Evolutionary conservation across 2,113 vertebrate genomes (phyloP).

Genomic region (Thamnaconus septentrionalis): DNA sequence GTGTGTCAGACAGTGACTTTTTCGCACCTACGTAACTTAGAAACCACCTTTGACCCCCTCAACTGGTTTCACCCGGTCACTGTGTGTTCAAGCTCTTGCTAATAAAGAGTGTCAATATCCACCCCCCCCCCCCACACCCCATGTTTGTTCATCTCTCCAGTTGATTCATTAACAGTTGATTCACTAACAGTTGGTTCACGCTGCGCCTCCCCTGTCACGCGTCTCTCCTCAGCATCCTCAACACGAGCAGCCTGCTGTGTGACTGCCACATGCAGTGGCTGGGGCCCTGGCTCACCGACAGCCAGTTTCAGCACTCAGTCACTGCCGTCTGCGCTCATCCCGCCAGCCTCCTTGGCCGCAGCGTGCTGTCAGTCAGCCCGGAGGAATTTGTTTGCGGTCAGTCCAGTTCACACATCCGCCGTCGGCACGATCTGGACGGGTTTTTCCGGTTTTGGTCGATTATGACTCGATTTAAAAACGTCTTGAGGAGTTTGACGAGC

Average conservation of each 20-base stretch:
- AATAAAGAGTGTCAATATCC: too few relatives aligned
- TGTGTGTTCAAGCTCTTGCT: too few relatives aligned
- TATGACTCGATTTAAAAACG: too few relatives aligned
- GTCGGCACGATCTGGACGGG: too few relatives aligned
- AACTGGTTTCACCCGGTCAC: too few relatives aligned
- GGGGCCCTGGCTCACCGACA: constrained; percentile 88
- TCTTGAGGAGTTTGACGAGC: too few relatives aligned
- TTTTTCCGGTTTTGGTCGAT: too few relatives aligned
- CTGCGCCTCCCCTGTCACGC: neutral
- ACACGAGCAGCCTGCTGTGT: constrained; percentile 94
- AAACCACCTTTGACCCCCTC: too few relatives aligned
- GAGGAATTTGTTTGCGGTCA: constrained; percentile 95
- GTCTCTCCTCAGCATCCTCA: constrained; percentile 81
- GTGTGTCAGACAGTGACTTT: too few relatives aligned
- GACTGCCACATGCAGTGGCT: constrained; percentile 98
- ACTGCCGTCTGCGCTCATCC: constrained; percentile 93
- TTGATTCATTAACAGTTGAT: neutral
- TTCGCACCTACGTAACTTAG: too few relatives aligned
- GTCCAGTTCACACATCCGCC: constrained; percentile 45
- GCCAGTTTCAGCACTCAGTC: constrained; percentile 82
- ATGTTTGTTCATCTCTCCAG: neutral
- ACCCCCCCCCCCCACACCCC: neutral
- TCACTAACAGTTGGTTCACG: neutral
- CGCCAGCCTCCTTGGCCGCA: constrained; percentile 83
- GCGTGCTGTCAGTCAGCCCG: constrained; percentile 82